Percentiles rank a stretch among this genome's conserved stretches.
These are phyloP conservation scores for Enteromius unitaeniatus DNA, from an alignment of 2,797 vertebrate species.

Conservation along the genomic window DNA sequence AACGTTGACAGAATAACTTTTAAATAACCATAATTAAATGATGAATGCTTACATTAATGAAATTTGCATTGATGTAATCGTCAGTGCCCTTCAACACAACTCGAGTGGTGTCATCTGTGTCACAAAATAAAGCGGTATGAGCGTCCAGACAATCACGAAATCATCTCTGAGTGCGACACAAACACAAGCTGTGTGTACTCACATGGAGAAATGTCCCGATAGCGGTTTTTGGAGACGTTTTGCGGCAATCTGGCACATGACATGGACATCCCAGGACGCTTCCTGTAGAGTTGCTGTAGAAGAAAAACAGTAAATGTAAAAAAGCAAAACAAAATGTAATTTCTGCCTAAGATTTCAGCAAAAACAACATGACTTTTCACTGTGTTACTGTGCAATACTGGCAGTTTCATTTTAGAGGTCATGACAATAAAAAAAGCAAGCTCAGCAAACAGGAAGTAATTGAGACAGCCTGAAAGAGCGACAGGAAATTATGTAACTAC, in stretches of 20 bases:
- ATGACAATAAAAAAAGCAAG: slow-evolving; percentile 4
- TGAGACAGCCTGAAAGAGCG: slow-evolving; percentile 35
- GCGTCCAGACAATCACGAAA: not conserved
- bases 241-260: slow-evolving; percentile 99
- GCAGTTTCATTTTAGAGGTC: not conserved
- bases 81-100: slow-evolving; percentile 94
- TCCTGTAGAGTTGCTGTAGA: slow-evolving; percentile 94
- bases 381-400: not conserved
- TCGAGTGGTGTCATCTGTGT: slow-evolving; percentile 94
- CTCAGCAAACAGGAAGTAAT: slow-evolving; percentile 55
- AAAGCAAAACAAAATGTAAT: not conserved
- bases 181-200: slow-evolving; percentile 69
- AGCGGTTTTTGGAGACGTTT: slow-evolving; percentile 99
- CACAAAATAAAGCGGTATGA: not conserved
- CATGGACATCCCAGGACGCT: slow-evolving; percentile 99
- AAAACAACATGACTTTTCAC: not conserved
- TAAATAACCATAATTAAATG: not conserved
- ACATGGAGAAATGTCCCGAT: slow-evolving; percentile 99
- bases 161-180: not conserved
- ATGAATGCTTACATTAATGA: slow-evolving; percentile 91
- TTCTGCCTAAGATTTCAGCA: not conserved
- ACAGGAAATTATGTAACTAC: slow-evolving; percentile 42
- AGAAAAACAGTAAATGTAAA: no score
- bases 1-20: not conserved
- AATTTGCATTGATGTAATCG: slow-evolving; percentile 99